Conservation (phyloP, 1,140 invertebrate genomes). For the Papilio xuthus region DNA sequence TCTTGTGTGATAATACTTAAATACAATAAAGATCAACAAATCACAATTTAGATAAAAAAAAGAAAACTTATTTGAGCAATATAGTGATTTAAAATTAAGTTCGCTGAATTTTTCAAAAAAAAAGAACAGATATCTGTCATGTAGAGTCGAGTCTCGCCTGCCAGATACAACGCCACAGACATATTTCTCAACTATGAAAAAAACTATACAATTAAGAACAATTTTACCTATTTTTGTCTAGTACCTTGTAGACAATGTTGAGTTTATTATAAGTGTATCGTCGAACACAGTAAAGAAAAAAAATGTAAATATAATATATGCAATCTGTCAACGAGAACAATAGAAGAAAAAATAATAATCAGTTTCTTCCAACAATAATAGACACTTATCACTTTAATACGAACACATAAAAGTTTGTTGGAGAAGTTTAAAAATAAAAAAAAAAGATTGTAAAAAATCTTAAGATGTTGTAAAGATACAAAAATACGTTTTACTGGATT, state of each 20-base stretch:
- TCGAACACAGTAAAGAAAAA: not conserved
- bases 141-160: no score
- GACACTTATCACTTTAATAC: not conserved
- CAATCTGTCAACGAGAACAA: constrained; percentile 26
- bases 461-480: not conserved
- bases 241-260: not conserved
- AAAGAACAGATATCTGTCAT: no score
- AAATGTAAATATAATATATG: not conserved
- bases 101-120: no score
- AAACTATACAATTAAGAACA: no score
- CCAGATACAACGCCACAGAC: no score
- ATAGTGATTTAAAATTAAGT: not conserved
- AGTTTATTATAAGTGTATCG: not conserved
- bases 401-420: not conserved
- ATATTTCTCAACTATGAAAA: no score
- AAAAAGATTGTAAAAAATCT: not conserved
- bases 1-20: constrained; percentile 34
- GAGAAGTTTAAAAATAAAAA: not conserved
- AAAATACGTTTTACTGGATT: not conserved
- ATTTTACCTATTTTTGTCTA: not conserved
- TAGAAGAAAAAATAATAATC: constrained; percentile 6
- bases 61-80: not conserved
- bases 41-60: not conserved
- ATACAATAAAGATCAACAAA: constrained; percentile 7
- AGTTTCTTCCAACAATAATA: not conserved